Conservation (phyloP, 2,888 invertebrate species). For the Psylliodes chrysocephalus region DNA sequence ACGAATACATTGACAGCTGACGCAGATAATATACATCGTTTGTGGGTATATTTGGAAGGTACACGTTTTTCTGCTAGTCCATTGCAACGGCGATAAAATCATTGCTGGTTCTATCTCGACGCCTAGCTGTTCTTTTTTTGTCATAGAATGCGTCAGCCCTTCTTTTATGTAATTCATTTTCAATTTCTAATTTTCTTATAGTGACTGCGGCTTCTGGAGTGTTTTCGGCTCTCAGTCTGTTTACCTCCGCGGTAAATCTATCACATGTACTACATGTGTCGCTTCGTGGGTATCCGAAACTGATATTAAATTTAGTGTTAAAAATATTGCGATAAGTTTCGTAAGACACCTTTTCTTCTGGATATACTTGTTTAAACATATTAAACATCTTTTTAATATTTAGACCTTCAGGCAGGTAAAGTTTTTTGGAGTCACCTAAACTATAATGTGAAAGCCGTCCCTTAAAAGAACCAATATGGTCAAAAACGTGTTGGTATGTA, state of each 20-base stretch:
- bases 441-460: background rate
- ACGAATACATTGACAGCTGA: conserved; percentile 40
- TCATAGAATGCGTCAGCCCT: conserved; percentile 20
- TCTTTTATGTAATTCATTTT: conserved; percentile 12
- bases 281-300: conserved; percentile 30
- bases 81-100: conserved; percentile 23
- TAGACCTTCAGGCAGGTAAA: background rate
- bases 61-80: conserved; percentile 31
- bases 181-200: conserved; percentile 18
- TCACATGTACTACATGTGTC: conserved; percentile 25
- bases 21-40: conserved; percentile 35
- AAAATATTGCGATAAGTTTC: conserved; percentile 26
- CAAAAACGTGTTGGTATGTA: background rate
- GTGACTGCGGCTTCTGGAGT: conserved; percentile 15
- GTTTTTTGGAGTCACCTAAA: background rate
- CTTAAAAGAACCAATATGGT: background rate
- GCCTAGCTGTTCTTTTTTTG: conserved; percentile 1
- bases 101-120: background rate
- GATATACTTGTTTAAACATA: too few relatives aligned
- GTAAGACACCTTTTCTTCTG: conserved; percentile 16
- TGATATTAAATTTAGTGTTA: conserved; percentile 24
- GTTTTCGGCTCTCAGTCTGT: conserved; percentile 15
- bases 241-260: conserved; percentile 18
- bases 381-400: background rate
- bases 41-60: conserved; percentile 16